Conservation (phyloP, 2,888 invertebrate genomes). For the Cryptus viduatorius region DNA sequence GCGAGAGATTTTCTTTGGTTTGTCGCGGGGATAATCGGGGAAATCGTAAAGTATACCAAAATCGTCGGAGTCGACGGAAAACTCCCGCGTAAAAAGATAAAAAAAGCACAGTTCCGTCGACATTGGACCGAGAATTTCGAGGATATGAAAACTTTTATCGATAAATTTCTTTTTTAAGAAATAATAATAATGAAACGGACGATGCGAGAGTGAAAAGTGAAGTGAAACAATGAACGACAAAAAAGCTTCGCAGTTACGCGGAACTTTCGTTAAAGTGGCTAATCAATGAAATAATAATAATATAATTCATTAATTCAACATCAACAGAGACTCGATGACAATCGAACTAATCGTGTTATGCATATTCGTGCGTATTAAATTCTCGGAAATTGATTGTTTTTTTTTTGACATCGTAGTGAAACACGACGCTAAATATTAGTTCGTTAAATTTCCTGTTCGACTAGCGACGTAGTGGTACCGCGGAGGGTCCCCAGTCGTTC, state of each 20-base stretch:
- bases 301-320: too few relatives aligned
- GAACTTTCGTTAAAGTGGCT: not conserved
- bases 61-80: not conserved
- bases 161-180: too few relatives aligned
- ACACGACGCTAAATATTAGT: constrained; percentile 13
- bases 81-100: constrained; percentile 43
- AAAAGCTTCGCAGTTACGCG: not conserved
- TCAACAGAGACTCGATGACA: too few relatives aligned
- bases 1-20: not conserved
- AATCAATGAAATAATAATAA: not conserved
- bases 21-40: not conserved
- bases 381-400: not conserved
- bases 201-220: constrained; percentile 3
- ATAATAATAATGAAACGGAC: not conserved
- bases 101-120: not conserved
- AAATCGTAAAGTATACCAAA: constrained; percentile 15
- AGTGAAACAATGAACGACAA: not conserved
- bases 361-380: not conserved
- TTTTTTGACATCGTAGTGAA: not conserved
- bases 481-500: not conserved
- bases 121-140: not conserved
- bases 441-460: not conserved
- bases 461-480: not conserved
- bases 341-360: not conserved
- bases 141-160: not conserved